Evolutionary conservation across 2,888 invertebrate genomes (phyloP).

Genomic region (Cylindroiulus punctatus): DNA sequence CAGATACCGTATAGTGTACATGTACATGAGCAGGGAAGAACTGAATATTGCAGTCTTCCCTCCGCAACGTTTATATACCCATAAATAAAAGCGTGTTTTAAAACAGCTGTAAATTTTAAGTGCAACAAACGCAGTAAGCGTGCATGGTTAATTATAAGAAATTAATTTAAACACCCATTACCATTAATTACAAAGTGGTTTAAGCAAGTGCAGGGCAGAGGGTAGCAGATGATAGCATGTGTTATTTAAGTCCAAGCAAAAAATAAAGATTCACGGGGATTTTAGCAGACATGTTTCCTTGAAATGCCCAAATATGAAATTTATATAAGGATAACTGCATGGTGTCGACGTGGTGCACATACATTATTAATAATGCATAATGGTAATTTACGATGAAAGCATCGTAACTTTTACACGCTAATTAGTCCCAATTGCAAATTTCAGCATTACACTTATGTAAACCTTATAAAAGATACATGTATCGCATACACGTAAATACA

Average conservation of each 20-base stretch:
- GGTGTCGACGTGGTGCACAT: too few species aligned
- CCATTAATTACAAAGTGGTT: background rate
- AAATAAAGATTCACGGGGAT: background rate
- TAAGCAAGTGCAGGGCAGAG: background rate
- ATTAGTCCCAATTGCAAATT: too few species aligned
- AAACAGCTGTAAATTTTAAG: background rate
- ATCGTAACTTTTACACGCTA: too few species aligned
- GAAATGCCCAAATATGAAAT: too few species aligned
- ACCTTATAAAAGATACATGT: too few species aligned
- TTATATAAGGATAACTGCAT: too few species aligned
- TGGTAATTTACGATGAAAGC: too few species aligned
- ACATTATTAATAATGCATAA: too few species aligned
- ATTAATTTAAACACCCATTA: background rate
- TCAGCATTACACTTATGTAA: too few species aligned
- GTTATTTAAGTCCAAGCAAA: background rate
- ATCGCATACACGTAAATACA: too few species aligned
- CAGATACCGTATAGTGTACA: background rate
- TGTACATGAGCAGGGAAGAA: background rate
- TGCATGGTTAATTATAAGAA: background rate
- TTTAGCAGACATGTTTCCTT: too few species aligned
- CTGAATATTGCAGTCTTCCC: background rate
- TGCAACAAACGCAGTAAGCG: background rate
- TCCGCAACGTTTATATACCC: background rate
- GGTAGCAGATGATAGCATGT: background rate
- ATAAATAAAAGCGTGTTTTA: background rate